Percentiles rank a stretch among this genome's conserved stretches.
phyloP scores from a whole-genome alignment of 2,113 vertebrate species.

The Eudyptes chrysolophus region DNA sequence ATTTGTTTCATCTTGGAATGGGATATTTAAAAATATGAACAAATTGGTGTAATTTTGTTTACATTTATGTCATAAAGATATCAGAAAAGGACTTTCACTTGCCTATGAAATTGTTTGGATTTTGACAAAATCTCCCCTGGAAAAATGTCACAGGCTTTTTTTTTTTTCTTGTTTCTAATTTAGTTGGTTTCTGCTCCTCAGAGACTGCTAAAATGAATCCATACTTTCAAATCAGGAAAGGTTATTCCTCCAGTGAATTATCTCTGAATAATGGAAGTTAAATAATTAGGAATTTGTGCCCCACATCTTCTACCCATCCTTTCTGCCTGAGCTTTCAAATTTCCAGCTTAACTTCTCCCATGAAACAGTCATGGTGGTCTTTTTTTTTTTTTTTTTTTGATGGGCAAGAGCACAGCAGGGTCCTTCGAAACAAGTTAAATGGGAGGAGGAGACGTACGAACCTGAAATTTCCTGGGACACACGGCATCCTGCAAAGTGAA shows the following conservation, averaged over 20 bases:
- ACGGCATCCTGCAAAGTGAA: background rate
- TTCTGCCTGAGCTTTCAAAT: background rate
- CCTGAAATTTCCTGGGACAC: background rate
- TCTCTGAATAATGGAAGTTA: background rate
- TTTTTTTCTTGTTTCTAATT: background rate
- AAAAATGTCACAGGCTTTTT: background rate
- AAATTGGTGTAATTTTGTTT: background rate
- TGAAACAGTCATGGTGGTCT: background rate
- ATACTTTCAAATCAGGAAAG: background rate
- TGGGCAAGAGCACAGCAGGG: background rate
- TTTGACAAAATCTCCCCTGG: background rate
- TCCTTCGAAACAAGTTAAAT: background rate
- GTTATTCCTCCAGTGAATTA: background rate
- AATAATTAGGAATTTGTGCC: background rate
- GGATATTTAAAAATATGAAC: background rate
- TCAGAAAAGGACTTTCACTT: background rate
- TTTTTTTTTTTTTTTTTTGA: background rate
- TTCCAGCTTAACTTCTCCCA: background rate
- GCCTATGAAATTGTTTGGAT: background rate
- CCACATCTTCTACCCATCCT: background rate
- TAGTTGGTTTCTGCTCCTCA: background rate
- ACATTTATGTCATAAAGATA: background rate
- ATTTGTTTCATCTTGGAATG: background rate
- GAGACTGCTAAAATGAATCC: background rate
- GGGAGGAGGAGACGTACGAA: background rate